Conservation (phyloP, 2,888 invertebrate species). For the Cistogaster globosa region DNA sequence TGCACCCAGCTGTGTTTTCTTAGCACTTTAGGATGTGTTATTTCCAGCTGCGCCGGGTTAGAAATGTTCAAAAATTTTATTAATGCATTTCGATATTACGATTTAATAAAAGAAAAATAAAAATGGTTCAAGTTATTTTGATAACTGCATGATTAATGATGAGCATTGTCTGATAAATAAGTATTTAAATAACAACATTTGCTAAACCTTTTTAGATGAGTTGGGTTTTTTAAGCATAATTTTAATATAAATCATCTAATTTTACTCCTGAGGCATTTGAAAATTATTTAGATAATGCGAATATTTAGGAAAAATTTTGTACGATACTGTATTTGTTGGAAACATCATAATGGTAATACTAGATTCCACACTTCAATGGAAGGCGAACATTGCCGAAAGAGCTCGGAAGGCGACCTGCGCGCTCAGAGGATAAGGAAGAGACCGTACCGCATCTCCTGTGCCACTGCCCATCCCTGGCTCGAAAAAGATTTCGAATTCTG, state of each 20-base stretch:
- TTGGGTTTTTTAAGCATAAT: not conserved
- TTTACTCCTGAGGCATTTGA: no score
- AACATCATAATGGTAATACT: no score
- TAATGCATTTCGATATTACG: constrained; percentile 55
- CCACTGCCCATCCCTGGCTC: no score
- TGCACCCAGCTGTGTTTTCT: constrained; percentile 60
- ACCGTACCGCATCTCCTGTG: no score
- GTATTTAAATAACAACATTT: not conserved
- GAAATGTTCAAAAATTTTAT: constrained; percentile 46
- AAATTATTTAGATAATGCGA: no score
- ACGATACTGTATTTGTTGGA: no score
- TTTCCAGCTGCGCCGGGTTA: constrained; percentile 56
- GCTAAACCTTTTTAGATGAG: not conserved
- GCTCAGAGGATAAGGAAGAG: no score
- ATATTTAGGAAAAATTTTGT: no score
- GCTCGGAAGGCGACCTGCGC: no score
- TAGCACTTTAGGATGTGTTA: constrained; percentile 43
- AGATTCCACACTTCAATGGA: no score
- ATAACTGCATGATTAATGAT: constrained; percentile 66
- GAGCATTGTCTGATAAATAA: constrained; percentile 28
- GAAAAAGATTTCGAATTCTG: no score
- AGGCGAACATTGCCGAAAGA: no score
- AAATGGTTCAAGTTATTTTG: constrained; percentile 17
- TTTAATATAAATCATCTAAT: not conserved
- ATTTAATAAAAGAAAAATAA: constrained; percentile 33